These are phyloP conservation scores for Acanthiza pusilla DNA, from an alignment of 2,797 vertebrate genomes.

Conservation along the genomic window DNA sequence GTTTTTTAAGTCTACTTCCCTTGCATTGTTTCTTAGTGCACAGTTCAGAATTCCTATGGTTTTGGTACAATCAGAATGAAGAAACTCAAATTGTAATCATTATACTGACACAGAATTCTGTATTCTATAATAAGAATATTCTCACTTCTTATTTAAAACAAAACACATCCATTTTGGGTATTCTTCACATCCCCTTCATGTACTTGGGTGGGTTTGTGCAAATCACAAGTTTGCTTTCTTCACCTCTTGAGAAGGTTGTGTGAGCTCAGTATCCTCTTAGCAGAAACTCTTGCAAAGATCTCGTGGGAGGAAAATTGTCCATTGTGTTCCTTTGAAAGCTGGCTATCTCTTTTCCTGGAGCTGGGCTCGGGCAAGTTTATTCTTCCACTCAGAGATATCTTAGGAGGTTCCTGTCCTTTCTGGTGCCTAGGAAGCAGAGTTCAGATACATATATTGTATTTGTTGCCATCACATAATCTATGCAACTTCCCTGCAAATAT, in stretches of 20 bases:
- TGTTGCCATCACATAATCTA: slow-evolving; percentile 10
- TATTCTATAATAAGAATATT: not conserved
- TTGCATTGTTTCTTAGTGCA: not conserved
- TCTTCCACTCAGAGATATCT: slow-evolving; percentile 51
- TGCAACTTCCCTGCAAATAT: slow-evolving; percentile 41
- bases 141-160: not conserved
- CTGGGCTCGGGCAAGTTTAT: slow-evolving; percentile 37
- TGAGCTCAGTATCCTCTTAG: slow-evolving; percentile 15
- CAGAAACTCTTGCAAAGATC: slow-evolving; percentile 10
- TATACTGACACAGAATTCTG: not conserved
- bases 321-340: slow-evolving; percentile 50
- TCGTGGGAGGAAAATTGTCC: slow-evolving; percentile 24
- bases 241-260: not conserved
- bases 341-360: slow-evolving; percentile 35
- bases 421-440: slow-evolving; percentile 27
- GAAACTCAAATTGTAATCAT: not conserved
- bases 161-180: not conserved
- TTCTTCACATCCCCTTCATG: not conserved
- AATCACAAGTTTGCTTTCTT: not conserved
- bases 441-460: slow-evolving; percentile 32
- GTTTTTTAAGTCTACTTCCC: not conserved
- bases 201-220: not conserved
- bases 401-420: slow-evolving; percentile 48
- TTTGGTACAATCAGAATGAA: not conserved
- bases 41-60: not conserved